Base-by-base conservation (phyloP, 1,140 invertebrate genomes). In the Melanaphis sacchari region DNA sequence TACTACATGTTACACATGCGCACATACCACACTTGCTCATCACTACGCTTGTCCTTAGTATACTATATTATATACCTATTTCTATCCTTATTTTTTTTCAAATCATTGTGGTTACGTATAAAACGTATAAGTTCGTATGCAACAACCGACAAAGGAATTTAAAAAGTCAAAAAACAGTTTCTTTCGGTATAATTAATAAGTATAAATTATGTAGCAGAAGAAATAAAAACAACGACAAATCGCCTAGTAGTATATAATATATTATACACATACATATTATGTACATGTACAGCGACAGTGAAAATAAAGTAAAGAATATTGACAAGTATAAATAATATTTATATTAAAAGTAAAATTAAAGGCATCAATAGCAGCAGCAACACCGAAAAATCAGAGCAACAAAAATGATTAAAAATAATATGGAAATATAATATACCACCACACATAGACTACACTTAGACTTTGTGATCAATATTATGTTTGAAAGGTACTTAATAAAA, bases 1-100 rank as follows among this genome's bases (percentile, higher is more conserved):
- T 85, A 85, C 38, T 85, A 43, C 41, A 90, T 26, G 18, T 66
- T 90, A 90, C 89, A 66, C 89, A 90, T 90, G 54, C 89, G 40
- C 89, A 90, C 89, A 40, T 90, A 31, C 88, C 88, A 90, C 89
- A 54, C 88, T n/a, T 49, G 36, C 88, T 9, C 9, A 26, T 36
- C 88, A 54, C 84, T 85, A 85, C 46, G n/a, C 21, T 52, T n/a
- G n/a, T 36, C 40, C 38, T 41, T 26, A 40, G 5, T 43, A 43
- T 85, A 43, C 22, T 38, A 49, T 52, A 11, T 52, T n/a, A 46
- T 49, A 87, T 49, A 87, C 18, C 41, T 40, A 40, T 11, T 41
- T 8, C 38, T 26, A 84, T 84, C 9, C 22, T 82, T 66, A 66
- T n/a, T 7, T 84, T 82, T 82, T 84, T 40, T 41, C 82, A 40